Conservation (phyloP, 2,888 invertebrate species). For the Lymantria dispar region DNA sequence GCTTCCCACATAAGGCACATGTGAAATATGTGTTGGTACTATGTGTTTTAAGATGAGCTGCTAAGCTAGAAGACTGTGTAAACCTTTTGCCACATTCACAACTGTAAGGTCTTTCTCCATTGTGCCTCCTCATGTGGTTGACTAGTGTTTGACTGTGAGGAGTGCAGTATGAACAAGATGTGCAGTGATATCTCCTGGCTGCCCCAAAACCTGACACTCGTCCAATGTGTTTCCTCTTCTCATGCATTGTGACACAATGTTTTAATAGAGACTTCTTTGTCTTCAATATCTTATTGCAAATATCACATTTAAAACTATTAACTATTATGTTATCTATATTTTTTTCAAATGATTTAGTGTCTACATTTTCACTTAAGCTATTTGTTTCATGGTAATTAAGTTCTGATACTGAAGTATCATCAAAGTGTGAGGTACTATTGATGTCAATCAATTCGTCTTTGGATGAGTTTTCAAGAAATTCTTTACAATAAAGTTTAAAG, state of each 20-base stretch:
- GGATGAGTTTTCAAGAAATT: constrained; percentile 4
- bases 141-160: constrained; percentile 73
- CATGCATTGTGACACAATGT: constrained; percentile 65
- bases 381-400: neutral
- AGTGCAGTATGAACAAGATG: constrained; percentile 66
- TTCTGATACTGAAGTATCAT: constrained; percentile 21
- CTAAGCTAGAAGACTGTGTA: constrained; percentile 67
- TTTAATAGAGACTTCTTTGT: constrained; percentile 53
- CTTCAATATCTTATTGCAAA: constrained; percentile 60
- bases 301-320: constrained; percentile 39
- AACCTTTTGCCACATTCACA: constrained; percentile 75
- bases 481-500: constrained; percentile 33
- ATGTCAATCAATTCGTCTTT: constrained; percentile 13
- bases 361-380: neutral
- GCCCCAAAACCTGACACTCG: constrained; percentile 65
- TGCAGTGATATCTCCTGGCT: constrained; percentile 63
- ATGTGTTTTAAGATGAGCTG: constrained; percentile 69
- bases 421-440: constrained; percentile 1
- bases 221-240: constrained; percentile 59
- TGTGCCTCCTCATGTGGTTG: constrained; percentile 71
- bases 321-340: neutral
- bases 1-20: constrained; percentile 71
- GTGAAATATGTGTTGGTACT: constrained; percentile 61
- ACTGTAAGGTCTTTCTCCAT: constrained; percentile 67
- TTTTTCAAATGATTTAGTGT: neutral